phyloP scores from a whole-genome alignment of 2,888 invertebrate species.

The Ernsta delagoae region DNA sequence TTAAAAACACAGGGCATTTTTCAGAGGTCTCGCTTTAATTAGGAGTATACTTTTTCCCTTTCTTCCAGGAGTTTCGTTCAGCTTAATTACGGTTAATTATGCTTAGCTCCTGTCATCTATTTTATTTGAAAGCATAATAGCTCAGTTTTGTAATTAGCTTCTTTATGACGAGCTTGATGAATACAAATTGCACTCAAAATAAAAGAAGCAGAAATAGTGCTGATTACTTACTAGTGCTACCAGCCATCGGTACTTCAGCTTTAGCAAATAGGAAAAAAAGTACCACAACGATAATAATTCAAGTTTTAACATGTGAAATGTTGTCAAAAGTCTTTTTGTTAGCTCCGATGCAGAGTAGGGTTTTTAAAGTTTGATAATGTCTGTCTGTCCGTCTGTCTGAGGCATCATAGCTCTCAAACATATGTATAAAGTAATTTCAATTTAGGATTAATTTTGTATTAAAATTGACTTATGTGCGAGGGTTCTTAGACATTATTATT shows the following conservation, averaged over 20 bases:
- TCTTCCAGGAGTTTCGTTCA: slow-evolving; percentile 64
- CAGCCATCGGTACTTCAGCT: not conserved
- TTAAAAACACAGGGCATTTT: slow-evolving; percentile 71
- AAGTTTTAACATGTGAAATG: too few species aligned
- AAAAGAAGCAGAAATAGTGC: not conserved
- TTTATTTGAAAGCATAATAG: slow-evolving; percentile 56
- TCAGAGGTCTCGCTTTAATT: slow-evolving; percentile 66
- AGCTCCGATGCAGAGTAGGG: too few species aligned
- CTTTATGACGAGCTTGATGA: slow-evolving; percentile 34
- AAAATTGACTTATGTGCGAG: too few species aligned
- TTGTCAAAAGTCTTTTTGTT: too few species aligned
- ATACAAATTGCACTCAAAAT: slow-evolving; percentile 11
- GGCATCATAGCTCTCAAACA: too few species aligned
- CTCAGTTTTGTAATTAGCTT: slow-evolving; percentile 57
- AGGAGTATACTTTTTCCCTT: slow-evolving; percentile 64
- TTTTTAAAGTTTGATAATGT: too few species aligned
- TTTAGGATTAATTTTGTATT: too few species aligned
- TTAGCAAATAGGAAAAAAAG: too few species aligned
- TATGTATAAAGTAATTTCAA: too few species aligned
- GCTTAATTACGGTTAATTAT: slow-evolving; percentile 72
- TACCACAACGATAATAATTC: too few species aligned
- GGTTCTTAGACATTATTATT: too few species aligned
- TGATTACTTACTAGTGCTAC: not conserved
- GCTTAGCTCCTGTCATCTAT: slow-evolving; percentile 59
- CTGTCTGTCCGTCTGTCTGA: too few species aligned